Conservation (phyloP, 2,797 vertebrate genomes). For the Lithobates sylvaticus region DNA sequence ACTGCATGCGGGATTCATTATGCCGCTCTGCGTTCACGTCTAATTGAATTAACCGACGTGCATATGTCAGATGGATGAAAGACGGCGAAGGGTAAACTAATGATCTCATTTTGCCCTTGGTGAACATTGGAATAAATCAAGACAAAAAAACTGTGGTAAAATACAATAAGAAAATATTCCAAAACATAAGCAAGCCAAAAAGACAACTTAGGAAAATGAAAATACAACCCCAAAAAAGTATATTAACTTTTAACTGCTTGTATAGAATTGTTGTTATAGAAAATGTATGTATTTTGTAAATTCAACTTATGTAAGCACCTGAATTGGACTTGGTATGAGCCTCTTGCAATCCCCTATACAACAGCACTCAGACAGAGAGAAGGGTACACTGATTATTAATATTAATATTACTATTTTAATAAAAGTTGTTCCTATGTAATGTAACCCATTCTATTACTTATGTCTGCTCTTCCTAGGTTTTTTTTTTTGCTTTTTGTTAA, state of each 20-base stretch:
- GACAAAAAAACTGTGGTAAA: conserved; percentile 37
- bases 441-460: too few relatives aligned
- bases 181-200: conserved; percentile 50
- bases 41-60: conserved; percentile 60
- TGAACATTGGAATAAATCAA: conserved; percentile 56
- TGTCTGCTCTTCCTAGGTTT: too few relatives aligned
- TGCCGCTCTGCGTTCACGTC: conserved; percentile 23
- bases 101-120: conserved; percentile 64
- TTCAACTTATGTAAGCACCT: too few relatives aligned
- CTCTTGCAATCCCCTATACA: too few relatives aligned
- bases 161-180: conserved; percentile 43
- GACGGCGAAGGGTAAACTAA: conserved; percentile 67
- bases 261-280: neutral
- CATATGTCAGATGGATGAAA: conserved; percentile 66
- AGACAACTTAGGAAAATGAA: conserved; percentile 17
- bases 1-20: conserved; percentile 55
- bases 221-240: conserved; percentile 9
- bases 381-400: too few relatives aligned
- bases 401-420: too few relatives aligned
- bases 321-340: too few relatives aligned
- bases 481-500: too few relatives aligned
- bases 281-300: neutral
- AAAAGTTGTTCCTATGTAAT: too few relatives aligned
- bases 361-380: too few relatives aligned
- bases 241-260: neutral